Base-by-base conservation (phyloP, 2,113 vertebrate genomes). In the Potamarius usumacintae region DNA sequence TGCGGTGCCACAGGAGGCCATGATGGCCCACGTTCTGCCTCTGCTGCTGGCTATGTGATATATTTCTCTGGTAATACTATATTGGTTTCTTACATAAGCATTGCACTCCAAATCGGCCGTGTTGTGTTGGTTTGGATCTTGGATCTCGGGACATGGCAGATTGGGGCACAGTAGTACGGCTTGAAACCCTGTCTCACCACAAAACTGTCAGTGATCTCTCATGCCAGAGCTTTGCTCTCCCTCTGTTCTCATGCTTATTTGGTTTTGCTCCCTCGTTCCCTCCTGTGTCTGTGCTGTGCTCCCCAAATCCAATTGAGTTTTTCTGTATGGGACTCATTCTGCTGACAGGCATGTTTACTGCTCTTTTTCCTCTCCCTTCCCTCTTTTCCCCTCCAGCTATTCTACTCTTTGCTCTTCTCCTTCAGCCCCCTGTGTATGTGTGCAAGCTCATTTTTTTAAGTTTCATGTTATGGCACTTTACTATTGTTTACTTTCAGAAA, bases 311-410 rank as follows among this genome's bases (percentile, higher is more conserved):
- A 71, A 84, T 85, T 72, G 83, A 85, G 83, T 77, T 90, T 71
- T 42, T 0, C 63, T 63, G 48, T 84, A 81, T 90, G 80, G 85
- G 86, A 78, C 86, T 52, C 34, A 88, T 90, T 86, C 74, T 90
- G 89, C 89, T 90, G 89, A 90, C 85, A 88, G 82, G 83, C 84
- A 74, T 86, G 82, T 88, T 90, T 84, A 71, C 86, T 71, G 57
- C 76, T 83, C 79, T 85, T 85, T 82, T 50, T 52, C 55, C 42
- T 86, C 30, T 34, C 5, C 22, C 69, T 69, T 63, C n/a, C 8
- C 53, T 34, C 10, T 9, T 88, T 34, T 74, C 62, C 76, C 79
- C 81, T 67, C 60, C 83, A 76, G 74, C 82, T 63, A 22, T 27
- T 34, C 22, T 72, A 71, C 50, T 71, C 53, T 86, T 9, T 83